Evolutionary conservation across 2,113 vertebrate species (phyloP).

Genomic region (Burhinus bistriatus): DNA sequence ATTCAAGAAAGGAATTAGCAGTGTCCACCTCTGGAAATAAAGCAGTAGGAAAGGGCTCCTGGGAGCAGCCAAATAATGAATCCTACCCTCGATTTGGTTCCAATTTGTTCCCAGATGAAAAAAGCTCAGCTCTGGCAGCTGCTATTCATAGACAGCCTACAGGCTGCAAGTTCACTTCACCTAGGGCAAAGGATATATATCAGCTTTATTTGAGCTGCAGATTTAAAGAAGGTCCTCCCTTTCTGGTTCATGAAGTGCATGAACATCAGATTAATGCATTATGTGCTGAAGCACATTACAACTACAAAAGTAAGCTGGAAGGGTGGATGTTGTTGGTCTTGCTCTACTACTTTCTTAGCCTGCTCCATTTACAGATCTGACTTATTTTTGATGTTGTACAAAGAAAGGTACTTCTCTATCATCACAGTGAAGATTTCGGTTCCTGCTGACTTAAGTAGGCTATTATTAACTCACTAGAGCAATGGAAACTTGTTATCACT

Average conservation of each 20-base stretch:
- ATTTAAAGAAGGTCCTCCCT: neutral
- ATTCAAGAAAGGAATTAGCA: neutral
- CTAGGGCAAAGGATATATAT: neutral
- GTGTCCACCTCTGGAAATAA: neutral
- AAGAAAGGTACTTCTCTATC: neutral
- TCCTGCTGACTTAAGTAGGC: neutral
- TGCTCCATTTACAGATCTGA: neutral
- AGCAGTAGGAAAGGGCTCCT: neutral
- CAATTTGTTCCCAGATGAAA: neutral
- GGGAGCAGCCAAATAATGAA: neutral
- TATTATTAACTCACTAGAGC: slow-evolving; percentile 51
- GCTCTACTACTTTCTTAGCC: slow-evolving; percentile 23
- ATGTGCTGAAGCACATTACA: neutral
- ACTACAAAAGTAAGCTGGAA: neutral
- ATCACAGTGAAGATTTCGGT: neutral
- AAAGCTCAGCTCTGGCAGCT: neutral
- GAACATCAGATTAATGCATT: neutral
- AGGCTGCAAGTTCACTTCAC: neutral
- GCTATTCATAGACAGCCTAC: neutral
- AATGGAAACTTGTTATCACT: slow-evolving; percentile 45
- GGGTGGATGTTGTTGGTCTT: slow-evolving; percentile 10
- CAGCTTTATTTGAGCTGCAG: neutral
- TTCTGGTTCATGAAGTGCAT: neutral
- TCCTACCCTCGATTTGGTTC: neutral
- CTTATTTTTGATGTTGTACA: neutral